Conservation (phyloP, 2,888 invertebrate genomes). For the Epistrophella euchroma region DNA sequence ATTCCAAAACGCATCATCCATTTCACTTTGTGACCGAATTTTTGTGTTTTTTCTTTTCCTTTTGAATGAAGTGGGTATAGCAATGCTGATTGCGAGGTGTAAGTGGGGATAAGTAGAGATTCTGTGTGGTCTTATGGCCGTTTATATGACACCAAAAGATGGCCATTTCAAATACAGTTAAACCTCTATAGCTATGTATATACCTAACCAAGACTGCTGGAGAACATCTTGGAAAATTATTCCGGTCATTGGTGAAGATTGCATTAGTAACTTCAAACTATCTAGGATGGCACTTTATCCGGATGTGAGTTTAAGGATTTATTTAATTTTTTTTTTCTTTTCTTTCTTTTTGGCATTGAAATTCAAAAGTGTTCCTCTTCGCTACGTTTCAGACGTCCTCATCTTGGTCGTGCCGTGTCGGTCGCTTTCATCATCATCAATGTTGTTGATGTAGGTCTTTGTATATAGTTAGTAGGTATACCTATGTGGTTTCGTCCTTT, state of each 20-base stretch:
- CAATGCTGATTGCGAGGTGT: not conserved
- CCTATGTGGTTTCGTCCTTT: conserved; percentile 33
- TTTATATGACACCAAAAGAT: conserved; percentile 47
- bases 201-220: not conserved
- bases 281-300: conserved; percentile 4
- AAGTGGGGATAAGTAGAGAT: not conserved
- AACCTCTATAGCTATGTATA: not conserved
- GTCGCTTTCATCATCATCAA: conserved; percentile 20
- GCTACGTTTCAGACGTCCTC: not conserved
- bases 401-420: not conserved
- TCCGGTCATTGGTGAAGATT: conserved; percentile 56
- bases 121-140: not conserved
- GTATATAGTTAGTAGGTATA: conserved; percentile 27
- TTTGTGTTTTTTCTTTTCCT: conserved; percentile 5
- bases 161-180: conserved; percentile 50
- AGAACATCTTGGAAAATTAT: conserved; percentile 64
- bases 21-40: conserved; percentile 63
- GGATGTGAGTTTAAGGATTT: conserved; percentile 30
- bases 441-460: conserved; percentile 65
- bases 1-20: conserved; percentile 9
- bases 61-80: conserved; percentile 26
- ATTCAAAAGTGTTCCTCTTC: conserved; percentile 16
- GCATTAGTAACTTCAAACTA: conserved; percentile 28
- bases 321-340: conserved; percentile 32
- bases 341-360: conserved; percentile 26